Conservation (phyloP, 2,113 vertebrate species). For the Dicerorhinus sumatrensis region DNA sequence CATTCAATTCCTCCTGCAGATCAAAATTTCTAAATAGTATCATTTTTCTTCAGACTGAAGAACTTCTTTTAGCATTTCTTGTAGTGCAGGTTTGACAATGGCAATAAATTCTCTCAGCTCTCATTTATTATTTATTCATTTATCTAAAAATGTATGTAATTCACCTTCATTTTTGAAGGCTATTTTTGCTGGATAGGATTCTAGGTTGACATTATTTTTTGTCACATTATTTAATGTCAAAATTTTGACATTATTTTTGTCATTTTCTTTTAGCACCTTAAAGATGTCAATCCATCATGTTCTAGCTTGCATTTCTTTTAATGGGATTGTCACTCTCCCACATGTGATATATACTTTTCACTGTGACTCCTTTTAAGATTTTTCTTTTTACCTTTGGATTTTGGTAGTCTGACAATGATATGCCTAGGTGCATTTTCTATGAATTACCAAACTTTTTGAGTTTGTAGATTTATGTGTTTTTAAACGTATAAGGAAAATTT, state of each 20-base stretch:
- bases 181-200: background rate
- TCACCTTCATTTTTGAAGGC: background rate
- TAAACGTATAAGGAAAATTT: background rate
- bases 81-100: background rate
- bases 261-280: background rate
- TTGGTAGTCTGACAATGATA: background rate
- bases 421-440: background rate
- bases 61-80: background rate
- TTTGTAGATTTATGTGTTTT: background rate
- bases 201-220: background rate
- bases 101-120: background rate
- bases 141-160: background rate
- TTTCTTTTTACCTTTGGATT: background rate
- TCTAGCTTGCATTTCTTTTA: background rate
- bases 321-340: background rate
- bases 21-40: background rate
- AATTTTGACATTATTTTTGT: background rate
- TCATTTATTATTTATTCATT: constrained; percentile 7
- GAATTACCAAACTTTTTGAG: background rate
- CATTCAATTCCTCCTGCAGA: background rate
- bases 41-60: background rate
- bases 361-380: background rate
- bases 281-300: background rate
- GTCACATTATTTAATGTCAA: no score
- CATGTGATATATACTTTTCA: background rate